phyloP scores from a whole-genome alignment of 1,140 invertebrate species.

The Drosophila repletoides region DNA sequence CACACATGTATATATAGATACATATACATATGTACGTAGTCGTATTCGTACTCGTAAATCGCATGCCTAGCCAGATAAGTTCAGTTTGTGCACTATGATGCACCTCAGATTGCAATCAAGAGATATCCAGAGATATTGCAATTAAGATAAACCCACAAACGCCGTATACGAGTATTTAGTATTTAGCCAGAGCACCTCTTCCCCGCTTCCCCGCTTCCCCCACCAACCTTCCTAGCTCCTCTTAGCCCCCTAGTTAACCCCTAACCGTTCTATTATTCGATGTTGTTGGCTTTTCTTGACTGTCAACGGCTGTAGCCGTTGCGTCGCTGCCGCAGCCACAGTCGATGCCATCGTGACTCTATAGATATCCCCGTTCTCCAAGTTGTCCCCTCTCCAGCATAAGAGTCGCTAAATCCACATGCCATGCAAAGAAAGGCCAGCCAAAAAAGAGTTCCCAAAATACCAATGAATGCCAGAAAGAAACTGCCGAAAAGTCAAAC shows the following conservation, averaged over 20 bases:
- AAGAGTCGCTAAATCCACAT: not conserved
- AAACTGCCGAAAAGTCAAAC: constrained; percentile 22
- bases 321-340: constrained; percentile 11
- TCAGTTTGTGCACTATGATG: constrained; percentile 60
- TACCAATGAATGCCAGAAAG: constrained; percentile 25
- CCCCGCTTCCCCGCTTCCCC: not conserved
- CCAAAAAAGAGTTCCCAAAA: constrained; percentile 1
- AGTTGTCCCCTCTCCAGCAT: not conserved
- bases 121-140: constrained; percentile 72
- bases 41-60: constrained; percentile 8
- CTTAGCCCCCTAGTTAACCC: constrained; percentile 14
- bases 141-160: constrained; percentile 68
- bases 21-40: not conserved
- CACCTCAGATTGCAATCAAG: constrained; percentile 62
- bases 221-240: not conserved
- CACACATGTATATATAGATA: not conserved
- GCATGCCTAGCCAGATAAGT: constrained; percentile 48
- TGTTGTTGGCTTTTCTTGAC: constrained; percentile 12
- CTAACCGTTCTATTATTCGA: constrained; percentile 37
- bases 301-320: constrained; percentile 25
- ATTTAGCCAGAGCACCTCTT: constrained; percentile 30
- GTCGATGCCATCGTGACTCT: constrained; percentile 35
- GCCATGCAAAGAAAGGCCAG: constrained; percentile 30
- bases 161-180: constrained; percentile 33
- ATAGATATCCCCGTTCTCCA: not conserved